Evolutionary conservation across 1,140 invertebrate species (phyloP), one percentile per base, ranked within the genome.

Genomic region (Panagrolaimus sp.): DNA sequence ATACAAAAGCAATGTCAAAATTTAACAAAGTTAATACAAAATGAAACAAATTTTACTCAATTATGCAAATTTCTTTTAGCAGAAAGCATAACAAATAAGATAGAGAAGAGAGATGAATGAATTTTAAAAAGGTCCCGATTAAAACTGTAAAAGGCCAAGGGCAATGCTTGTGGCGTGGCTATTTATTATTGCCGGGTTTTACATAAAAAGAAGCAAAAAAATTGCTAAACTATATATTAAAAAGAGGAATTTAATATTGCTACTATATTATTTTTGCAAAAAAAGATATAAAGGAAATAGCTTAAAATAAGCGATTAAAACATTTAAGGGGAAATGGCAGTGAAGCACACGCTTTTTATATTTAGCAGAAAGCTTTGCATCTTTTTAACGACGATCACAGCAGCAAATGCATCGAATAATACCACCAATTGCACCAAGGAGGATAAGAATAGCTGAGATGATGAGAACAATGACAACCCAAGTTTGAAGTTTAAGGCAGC

Each of bases 161-260:
- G 51, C 51, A 57, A 57, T 57, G n/a, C 51, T 57, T 57, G 51
- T 57, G 51, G 51, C 51, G 11, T 20, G 51, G 27, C 9, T 57
- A 57, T 27, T 25, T 25, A 57, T 38, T 38, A 38, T 38, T 38
- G 31, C 31, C 31, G 31, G 14, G 11, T 57, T 57, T 57, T 57
- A 11, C 9, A 16, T 11, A 57, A 57, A 9, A 20, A 57, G 8
- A 57, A 14, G 20, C n/a, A n/a, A n/a, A n/a, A n/a, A n/a, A n/a
- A 27, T 16, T 27, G 47, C 51, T 25, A 57, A 57, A 57, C 20
- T 57, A 25, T 57, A 38, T 38, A 38, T 38, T 38, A 38, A 38
- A 38, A 38, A 38, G 7, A 38, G 31, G 31, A 38, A 38, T 4
- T 20, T 57, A 27, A 57, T 57, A 57, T 57, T 57, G 27, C 14